Base-by-base conservation (phyloP, 2,888 invertebrate genomes). In the Prosapia bicincta region DNA sequence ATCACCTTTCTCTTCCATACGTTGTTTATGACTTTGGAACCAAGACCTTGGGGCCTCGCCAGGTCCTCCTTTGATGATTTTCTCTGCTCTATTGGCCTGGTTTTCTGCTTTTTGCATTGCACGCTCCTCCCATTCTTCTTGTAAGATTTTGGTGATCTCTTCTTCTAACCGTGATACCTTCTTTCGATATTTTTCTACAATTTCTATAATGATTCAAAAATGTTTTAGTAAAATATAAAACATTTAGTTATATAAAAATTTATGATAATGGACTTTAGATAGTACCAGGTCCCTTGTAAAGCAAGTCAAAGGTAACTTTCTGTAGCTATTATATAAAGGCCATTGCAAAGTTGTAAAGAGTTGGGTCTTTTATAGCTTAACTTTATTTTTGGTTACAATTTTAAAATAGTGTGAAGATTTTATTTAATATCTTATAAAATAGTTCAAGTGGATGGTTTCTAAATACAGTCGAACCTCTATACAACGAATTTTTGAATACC, bases 21-120 rank as follows among this genome's bases (percentile, higher is more conserved):
- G 90, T 84, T 97, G 91, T 79, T 90, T 90, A 6, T 90, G 90
- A 0, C 92, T 91, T 85, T 98, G 97, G 88, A 97, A 97, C 97
- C 97, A 97, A 71, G 89, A 88, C 80, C 91, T 87, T 74, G 85
- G 79, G 73, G 79, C 71, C 73, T 82, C 78, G 74, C 80, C 78
- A n/a, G 84, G 81, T 68, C 83, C 80, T 78, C 81, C 71, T 78
- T 88, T 86, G 15, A 93, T 83, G 78, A 90, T 84, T 28, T 90
- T 91, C 81, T 92, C 89, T 0, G 88, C 89, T 82, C 93, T 92
- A 66, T 91, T 92, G 0, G 94, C 90, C 83, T 95, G 93, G 80
- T 94, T 94, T 84, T 98, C 97, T 80, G 94, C 90, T 83, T 92
- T 93, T 26, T 92, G 91, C 79, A 97, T 84, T 83, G 93, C 90